Evolutionary conservation across 2,797 vertebrate species (phyloP).

Genomic region (Hydrophis major): DNA sequence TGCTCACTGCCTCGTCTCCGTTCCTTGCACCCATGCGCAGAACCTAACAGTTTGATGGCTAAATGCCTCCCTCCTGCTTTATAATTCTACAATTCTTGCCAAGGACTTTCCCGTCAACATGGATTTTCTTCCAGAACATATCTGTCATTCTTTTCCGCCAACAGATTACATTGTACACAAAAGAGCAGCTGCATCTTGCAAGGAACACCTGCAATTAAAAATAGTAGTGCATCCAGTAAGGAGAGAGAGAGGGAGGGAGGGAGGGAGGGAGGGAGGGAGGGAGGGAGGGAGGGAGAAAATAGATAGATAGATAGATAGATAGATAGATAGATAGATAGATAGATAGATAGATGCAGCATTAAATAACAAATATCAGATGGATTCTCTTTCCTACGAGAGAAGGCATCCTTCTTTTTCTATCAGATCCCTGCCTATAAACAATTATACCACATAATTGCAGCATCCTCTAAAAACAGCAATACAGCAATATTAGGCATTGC

Average conservation of each 20-base stretch:
- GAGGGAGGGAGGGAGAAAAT: too few species aligned
- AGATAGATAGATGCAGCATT: too few species aligned
- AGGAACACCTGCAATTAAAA: not conserved
- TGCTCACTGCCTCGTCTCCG: too few species aligned
- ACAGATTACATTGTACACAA: not conserved
- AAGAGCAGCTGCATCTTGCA: not conserved
- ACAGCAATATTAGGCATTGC: not conserved
- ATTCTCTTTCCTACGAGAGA: not conserved
- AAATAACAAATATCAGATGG: not conserved
- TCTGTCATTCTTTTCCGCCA: not conserved
- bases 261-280: too few species aligned
- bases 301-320: too few species aligned
- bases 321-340: too few species aligned
- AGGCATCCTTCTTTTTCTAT: not conserved
- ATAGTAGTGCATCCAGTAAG: not conserved
- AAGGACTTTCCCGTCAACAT: not conserved
- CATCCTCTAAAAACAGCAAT: not conserved
- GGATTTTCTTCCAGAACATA: not conserved
- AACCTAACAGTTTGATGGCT: not conserved
- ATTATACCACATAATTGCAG: not conserved
- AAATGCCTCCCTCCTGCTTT: not conserved
- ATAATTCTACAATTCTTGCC: not conserved
- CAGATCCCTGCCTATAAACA: not conserved
- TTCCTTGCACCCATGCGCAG: too few species aligned
- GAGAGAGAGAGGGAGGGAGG: too few species aligned